A percentile compares a stretch with the other conserved stretches of the same genome.
Evolutionary conservation across 2,888 invertebrate species (phyloP).

Genomic region (Panzeria rudis): DNA sequence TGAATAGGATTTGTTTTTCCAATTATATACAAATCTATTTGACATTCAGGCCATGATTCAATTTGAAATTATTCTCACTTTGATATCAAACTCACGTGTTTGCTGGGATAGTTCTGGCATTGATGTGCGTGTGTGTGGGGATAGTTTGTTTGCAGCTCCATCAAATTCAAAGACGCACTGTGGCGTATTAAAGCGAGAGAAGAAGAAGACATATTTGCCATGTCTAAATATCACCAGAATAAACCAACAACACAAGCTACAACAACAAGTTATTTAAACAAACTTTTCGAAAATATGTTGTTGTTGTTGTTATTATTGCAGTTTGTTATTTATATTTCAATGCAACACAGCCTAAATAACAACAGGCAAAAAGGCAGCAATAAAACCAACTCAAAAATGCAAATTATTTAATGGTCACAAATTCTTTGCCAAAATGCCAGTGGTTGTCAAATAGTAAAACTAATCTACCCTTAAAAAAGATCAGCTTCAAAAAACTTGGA

Average conservation of each 20-base stretch:
- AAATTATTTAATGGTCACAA: slow-evolving; percentile 52
- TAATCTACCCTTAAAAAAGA: not conserved
- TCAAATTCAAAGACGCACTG: slow-evolving; percentile 12
- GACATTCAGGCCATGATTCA: too few species aligned
- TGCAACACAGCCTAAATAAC: too few species aligned
- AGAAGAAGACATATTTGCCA: slow-evolving; percentile 9
- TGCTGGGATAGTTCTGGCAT: not conserved
- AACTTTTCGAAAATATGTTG: slow-evolving; percentile 15
- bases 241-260: slow-evolving; percentile 15
- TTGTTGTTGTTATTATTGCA: not conserved
- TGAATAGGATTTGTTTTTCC: too few species aligned
- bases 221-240: slow-evolving; percentile 24
- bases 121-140: not conserved
- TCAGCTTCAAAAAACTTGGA: too few species aligned
- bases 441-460: slow-evolving; percentile 9
- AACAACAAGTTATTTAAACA: slow-evolving; percentile 21
- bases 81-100: not conserved
- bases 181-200: not conserved
- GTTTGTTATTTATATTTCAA: not conserved
- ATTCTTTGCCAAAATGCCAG: slow-evolving; percentile 46
- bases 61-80: too few species aligned
- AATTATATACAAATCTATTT: too few species aligned
- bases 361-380: too few species aligned
- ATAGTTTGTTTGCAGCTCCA: not conserved
- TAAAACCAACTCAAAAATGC: slow-evolving; percentile 4